Conservation (phyloP, 2,888 invertebrate species). For the Drosophila aldrichi region DNA sequence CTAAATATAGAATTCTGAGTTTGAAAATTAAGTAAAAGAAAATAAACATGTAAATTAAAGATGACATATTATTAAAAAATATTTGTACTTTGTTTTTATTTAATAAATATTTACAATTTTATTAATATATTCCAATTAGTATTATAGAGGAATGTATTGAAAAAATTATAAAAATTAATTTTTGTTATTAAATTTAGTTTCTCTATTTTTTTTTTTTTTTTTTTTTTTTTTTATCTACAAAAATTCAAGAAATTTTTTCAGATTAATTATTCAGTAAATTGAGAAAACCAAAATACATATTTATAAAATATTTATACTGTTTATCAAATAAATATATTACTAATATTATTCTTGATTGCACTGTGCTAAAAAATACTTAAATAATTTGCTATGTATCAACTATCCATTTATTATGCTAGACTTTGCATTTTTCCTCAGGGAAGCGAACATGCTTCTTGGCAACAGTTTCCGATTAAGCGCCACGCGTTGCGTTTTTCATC, state of each 20-base stretch:
- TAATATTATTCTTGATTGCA: no score
- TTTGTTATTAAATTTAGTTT: no score
- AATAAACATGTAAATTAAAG: no score
- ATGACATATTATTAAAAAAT: no score
- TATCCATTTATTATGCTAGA: background rate
- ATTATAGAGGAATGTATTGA: no score
- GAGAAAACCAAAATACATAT: background rate
- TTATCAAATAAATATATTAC: no score
- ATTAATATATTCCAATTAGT: no score
- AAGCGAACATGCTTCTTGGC: slow-evolving; percentile 6
- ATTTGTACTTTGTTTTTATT: no score
- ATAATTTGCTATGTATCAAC: slow-evolving; percentile 10
- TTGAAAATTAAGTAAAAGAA: no score
- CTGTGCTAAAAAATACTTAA: background rate
- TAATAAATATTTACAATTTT: no score
- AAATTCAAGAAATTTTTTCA: background rate
- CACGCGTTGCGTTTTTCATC: slow-evolving; percentile 16
- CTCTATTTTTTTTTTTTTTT: no score
- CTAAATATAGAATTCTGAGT: background rate
- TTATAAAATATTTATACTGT: background rate
- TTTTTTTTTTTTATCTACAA: background rate
- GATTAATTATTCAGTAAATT: background rate
- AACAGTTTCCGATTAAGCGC: slow-evolving; percentile 11
- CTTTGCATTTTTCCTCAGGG: slow-evolving; percentile 8
- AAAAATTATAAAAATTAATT: no score